These are phyloP conservation scores for Ormyrus labotus DNA, from an alignment of 2,888 invertebrate genomes.

Conservation along the genomic window DNA sequence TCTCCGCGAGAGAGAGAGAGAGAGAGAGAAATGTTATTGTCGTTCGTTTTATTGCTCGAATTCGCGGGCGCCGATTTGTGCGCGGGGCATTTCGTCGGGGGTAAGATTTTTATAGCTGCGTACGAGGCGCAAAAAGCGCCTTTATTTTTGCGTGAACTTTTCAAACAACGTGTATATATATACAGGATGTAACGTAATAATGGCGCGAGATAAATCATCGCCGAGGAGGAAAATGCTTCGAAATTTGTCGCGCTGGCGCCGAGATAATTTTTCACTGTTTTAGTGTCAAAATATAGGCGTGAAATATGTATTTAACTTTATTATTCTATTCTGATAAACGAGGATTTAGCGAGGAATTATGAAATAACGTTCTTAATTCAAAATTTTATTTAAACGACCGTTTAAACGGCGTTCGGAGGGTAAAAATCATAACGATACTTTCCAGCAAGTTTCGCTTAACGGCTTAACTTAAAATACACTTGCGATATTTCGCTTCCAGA, in stretches of 20 bases:
- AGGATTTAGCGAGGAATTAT: too few species aligned
- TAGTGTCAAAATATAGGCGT: neutral
- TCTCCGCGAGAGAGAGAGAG: neutral
- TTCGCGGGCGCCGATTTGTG: conserved; percentile 3
- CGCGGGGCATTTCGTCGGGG: neutral
- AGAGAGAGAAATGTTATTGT: neutral
- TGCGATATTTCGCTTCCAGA: too few species aligned
- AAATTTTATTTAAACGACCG: too few species aligned
- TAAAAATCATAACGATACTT: neutral
- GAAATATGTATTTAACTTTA: neutral
- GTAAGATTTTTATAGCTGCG: conserved; percentile 1
- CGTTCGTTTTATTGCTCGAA: neutral
- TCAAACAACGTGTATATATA: neutral
- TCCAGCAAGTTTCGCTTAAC: neutral
- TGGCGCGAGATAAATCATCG: conserved; percentile 32
- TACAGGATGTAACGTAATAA: conserved; percentile 1
- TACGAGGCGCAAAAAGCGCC: neutral
- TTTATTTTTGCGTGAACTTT: conserved; percentile 21
- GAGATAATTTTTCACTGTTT: neutral
- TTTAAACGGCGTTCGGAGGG: too few species aligned
- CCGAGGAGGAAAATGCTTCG: neutral
- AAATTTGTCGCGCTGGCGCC: conserved; percentile 20
- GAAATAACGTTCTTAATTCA: too few species aligned
- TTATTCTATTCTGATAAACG: neutral
- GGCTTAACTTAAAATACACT: neutral